Conservation (phyloP, 1,140 invertebrate genomes). For the Charaxes varanes region DNA sequence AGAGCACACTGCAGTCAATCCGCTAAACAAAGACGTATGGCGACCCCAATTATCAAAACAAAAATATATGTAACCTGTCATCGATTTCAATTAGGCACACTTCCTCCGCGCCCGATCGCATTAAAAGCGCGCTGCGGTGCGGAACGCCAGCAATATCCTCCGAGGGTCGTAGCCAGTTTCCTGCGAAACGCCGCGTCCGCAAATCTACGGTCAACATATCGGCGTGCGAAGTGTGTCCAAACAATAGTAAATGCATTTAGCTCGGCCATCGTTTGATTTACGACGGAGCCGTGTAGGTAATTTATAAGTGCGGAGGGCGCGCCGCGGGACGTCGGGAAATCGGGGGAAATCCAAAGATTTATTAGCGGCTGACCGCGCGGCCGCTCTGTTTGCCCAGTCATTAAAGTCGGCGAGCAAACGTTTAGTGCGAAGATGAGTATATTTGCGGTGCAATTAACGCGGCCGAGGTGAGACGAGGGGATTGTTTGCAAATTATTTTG, state of each 20-base stretch:
- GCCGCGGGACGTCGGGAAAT: conserved; percentile 56
- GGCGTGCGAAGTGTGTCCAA: conserved; percentile 55
- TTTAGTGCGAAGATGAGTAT: conserved; percentile 65
- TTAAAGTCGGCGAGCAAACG: conserved; percentile 65
- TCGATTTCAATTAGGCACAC: conserved; percentile 41
- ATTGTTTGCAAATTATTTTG: too few relatives aligned
- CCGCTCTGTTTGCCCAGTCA: conserved; percentile 63
- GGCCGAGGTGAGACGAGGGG: conserved; percentile 57
- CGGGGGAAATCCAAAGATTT: conserved; percentile 67
- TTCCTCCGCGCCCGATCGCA: conserved; percentile 29
- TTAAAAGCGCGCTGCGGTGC: conserved; percentile 27
- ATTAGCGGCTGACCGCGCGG: conserved; percentile 46
- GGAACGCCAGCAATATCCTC: conserved; percentile 48
- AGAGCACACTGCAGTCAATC: too few relatives aligned
- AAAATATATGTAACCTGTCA: conserved; percentile 1
- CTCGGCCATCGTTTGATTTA: conserved; percentile 63
- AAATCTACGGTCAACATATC: conserved; percentile 37
- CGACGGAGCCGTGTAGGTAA: conserved; percentile 63
- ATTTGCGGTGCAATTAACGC: conserved; percentile 69
- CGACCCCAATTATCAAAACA: too few relatives aligned
- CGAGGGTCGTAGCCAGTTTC: conserved; percentile 45
- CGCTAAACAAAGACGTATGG: too few relatives aligned
- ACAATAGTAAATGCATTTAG: conserved; percentile 71
- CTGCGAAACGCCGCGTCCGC: conserved; percentile 40
- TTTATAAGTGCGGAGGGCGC: conserved; percentile 62